phyloP scores from a whole-genome alignment of 1,140 invertebrate genomes.

The Scaptomyza hsui region DNA sequence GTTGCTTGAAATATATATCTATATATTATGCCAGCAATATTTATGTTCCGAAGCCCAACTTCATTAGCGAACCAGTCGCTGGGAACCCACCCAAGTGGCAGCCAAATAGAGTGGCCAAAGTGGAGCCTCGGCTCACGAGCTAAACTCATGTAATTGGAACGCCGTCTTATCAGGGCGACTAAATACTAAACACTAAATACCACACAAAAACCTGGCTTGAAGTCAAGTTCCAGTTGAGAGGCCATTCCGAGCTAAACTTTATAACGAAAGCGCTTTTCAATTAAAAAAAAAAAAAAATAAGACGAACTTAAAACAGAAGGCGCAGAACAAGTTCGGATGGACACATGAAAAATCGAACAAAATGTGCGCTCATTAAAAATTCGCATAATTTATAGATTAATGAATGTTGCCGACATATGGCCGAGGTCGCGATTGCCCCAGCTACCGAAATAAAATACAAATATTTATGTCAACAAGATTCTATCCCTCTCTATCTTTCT shows the following conservation, averaged over 20 bases:
- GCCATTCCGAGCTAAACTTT: slow-evolving; percentile 69
- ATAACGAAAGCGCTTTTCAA: slow-evolving; percentile 79
- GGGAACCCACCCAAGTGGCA: slow-evolving; percentile 73
- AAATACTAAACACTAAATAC: slow-evolving; percentile 39
- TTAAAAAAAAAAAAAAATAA: slow-evolving; percentile 41
- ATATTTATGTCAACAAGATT: slow-evolving; percentile 63
- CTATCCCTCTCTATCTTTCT: too few species aligned
- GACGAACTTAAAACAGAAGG: slow-evolving; percentile 80
- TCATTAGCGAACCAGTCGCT: slow-evolving; percentile 60
- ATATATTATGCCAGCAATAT: slow-evolving; percentile 27
- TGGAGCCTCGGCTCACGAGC: too few species aligned
- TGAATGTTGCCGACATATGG: slow-evolving; percentile 64
- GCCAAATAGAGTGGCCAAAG: slow-evolving; percentile 2
- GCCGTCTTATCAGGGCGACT: slow-evolving; percentile 66
- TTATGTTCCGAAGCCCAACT: slow-evolving; percentile 51
- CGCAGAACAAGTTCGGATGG: slow-evolving; percentile 48
- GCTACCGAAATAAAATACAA: slow-evolving; percentile 80
- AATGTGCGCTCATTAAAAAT: slow-evolving; percentile 83
- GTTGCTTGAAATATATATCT: slow-evolving; percentile 56
- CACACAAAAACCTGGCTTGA: neutral
- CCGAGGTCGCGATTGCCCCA: slow-evolving; percentile 48
- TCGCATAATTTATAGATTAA: slow-evolving; percentile 83
- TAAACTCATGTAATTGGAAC: slow-evolving; percentile 75
- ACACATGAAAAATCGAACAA: slow-evolving; percentile 74
- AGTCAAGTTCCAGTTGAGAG: slow-evolving; percentile 34